Percentiles rank a stretch among this genome's conserved stretches.
Conservation (phyloP, 2,797 vertebrate genomes). For the Chrosomus eos region DNA sequence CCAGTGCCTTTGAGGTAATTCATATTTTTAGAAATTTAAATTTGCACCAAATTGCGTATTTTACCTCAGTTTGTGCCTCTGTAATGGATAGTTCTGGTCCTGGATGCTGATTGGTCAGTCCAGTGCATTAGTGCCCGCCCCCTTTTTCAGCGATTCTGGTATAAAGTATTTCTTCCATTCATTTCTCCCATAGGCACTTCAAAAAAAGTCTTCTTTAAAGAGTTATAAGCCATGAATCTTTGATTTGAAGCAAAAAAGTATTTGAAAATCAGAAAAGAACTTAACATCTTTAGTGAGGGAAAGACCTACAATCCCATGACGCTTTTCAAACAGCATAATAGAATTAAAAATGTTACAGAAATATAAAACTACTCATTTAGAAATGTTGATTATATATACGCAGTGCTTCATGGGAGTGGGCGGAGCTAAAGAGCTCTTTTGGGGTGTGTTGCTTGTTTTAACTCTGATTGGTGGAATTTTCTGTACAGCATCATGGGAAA, state of each 20-base stretch:
- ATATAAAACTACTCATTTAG: neutral
- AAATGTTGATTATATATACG: neutral
- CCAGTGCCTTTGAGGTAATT: constrained; percentile 93
- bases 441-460: neutral
- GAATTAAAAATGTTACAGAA: neutral
- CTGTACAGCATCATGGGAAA: neutral
- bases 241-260: neutral
- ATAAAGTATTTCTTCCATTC: neutral
- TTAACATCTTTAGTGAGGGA: neutral
- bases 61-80: too few relatives aligned
- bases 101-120: constrained; percentile 1
- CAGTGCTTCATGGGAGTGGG: neutral
- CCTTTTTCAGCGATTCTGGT: neutral
- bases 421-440: neutral
- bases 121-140: neutral
- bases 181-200: neutral
- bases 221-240: neutral
- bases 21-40: too few relatives aligned
- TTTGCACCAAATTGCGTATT: too few relatives aligned
- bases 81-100: neutral
- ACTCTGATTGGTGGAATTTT: neutral
- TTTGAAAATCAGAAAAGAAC: neutral
- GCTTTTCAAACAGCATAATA: neutral
- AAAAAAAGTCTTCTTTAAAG: neutral
- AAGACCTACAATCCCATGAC: neutral